phyloP scores from a whole-genome alignment of 2,888 invertebrate species.

The Rotaria magnacalcarata region DNA sequence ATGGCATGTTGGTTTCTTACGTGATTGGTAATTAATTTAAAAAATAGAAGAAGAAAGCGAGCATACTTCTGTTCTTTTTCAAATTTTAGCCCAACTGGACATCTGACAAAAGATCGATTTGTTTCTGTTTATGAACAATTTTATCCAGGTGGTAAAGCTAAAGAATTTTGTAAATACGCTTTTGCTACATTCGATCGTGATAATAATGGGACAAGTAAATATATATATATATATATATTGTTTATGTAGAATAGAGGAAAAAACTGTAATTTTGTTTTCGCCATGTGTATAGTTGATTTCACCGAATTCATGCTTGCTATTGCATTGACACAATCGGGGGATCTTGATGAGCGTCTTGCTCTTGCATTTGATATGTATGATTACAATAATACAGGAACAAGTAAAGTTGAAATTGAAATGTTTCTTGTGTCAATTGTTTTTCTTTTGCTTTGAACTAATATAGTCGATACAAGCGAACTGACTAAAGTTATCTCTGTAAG shows the following conservation, averaged over 20 bases:
- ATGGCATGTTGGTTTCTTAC: slow-evolving; percentile 25
- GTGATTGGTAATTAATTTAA: not conserved
- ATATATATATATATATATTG: not conserved
- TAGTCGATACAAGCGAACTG: not conserved
- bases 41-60: too few species aligned
- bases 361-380: slow-evolving; percentile 30
- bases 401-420: not conserved
- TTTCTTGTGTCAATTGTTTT: too few species aligned
- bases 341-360: slow-evolving; percentile 29
- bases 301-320: slow-evolving; percentile 36
- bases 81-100: not conserved
- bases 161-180: slow-evolving; percentile 34
- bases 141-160: slow-evolving; percentile 27
- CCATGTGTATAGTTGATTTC: not conserved
- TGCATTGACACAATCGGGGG: slow-evolving; percentile 32
- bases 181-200: slow-evolving; percentile 21
- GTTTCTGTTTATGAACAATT: slow-evolving; percentile 14
- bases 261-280: too few species aligned
- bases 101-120: slow-evolving; percentile 16
- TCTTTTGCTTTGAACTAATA: not conserved
- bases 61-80: not conserved
- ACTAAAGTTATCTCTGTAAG: slow-evolving; percentile 9
- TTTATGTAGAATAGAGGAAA: too few species aligned
- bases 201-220: slow-evolving; percentile 25
- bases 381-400: not conserved